Base-by-base conservation (phyloP, 2,113 vertebrate genomes). In the Sprattus sprattus region DNA sequence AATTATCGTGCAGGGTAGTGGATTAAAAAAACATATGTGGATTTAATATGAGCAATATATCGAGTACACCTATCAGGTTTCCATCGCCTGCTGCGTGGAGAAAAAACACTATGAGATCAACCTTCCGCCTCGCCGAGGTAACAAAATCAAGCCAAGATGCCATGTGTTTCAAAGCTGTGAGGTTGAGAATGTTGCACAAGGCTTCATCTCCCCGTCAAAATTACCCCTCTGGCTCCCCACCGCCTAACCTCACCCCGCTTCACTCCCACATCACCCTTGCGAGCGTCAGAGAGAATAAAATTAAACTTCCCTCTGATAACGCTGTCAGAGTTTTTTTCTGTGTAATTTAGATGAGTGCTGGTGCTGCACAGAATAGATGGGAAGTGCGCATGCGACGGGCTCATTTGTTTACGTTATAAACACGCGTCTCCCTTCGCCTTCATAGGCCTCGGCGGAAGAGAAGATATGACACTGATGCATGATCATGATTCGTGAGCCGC, bases 381-480 rank as follows among this genome's bases (percentile, higher is more conserved):
- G 49, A 81, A 39, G 46, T 7, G 78, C 15, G 78, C 49, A 83
- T 47, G 47, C n/a, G 87, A 45, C 20, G 18, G 50, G 64, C 57
- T 81, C 84, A 86, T 91, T 92, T 84, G 46, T 84, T 81, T 15
- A 82, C 28, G 85, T 87, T 86, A 87, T 83, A 88, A 92, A 88
- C 87, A 87, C 85, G 86, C 88, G 88, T 87, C 83, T 81, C 89
- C 90, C 88, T 89, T 81, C 6, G 44, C 90, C 92, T 89, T 87
- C 86, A 82, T 6, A 86, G 88, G 91, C 89, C 89, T 87, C 87
- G 78, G 86, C 83, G 85, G 46, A 87, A 50, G 54, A 90, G 82
- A 89, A 88, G 90, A 93, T 89, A 86, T 90, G 90, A 78, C 91
- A 87, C 57, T 95, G 93, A 94, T 93, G 88, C 90, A 93, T 71